Base-by-base conservation (phyloP, 1,140 invertebrate species). In the Scaptomyza graminum region DNA sequence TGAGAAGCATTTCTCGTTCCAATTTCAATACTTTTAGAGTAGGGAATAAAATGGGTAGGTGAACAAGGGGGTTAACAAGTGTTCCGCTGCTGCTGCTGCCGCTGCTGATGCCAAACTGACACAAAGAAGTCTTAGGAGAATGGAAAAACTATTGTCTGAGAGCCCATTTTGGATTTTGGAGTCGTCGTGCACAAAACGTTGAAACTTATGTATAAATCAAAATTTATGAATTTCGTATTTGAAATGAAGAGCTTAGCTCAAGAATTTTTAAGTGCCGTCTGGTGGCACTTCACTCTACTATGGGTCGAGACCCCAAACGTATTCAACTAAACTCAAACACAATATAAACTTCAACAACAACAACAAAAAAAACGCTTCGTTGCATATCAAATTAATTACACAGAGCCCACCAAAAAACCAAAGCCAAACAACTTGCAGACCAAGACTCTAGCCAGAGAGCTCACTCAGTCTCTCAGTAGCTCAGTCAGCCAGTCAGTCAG, bases 301-400 rank as follows among this genome's bases (percentile, higher is more conserved):
- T 71, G 80, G 74, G 74, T 78, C 69, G 74, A 72, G 80, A 54
- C 60, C 70, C 49, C 51, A 49, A 34, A 62, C 68, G 76, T 65
- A 71, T 75, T 85, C 70, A 68, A 88, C 70, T 87, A 88, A 88
- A 70, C 79, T 83, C 83, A 87, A 88, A 87, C 83, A 87, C 83
- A 87, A 88, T 88, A 87, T 79, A 87, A 88, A 88, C 83, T 83
- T 87, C 71, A 85, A 41, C 12, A n/a, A n/a, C 12, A n/a, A n/a
- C 11, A 39, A 39, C 9, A 12, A 39, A 59, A 71, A 83, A 84
- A 87, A 88, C 83, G 82, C 83, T 88, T 87, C 78, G 82, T 88
- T 88, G 82, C 82, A 87, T 87, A 87, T 87, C 83, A 87, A 87
- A 87, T 87, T 87, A 87, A 87, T 87, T 88, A 87, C 82, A 79